Percentiles rank a stretch among this genome's conserved stretches.
Evolutionary conservation across 2,113 vertebrate genomes (phyloP).

Genomic region (Polypterus senegalus): DNA sequence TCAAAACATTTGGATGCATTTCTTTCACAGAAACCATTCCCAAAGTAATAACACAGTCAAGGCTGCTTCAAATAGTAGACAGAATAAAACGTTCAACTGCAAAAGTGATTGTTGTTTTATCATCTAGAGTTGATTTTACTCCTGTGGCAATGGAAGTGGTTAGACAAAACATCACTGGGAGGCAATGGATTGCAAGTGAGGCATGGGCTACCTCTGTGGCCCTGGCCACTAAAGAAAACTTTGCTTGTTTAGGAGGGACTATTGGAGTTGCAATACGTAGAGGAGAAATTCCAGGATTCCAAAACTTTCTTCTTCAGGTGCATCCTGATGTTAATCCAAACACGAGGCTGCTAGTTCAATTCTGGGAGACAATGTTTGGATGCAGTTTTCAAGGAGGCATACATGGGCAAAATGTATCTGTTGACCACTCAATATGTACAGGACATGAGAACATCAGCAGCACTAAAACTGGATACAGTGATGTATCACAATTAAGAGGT

Average conservation of each 20-base stretch:
- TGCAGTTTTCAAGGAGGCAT: not conserved
- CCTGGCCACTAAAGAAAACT: not conserved
- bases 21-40: constrained; percentile 4
- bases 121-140: constrained; percentile 1
- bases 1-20: constrained; percentile 5
- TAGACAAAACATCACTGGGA: constrained; percentile 8
- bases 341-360: not conserved
- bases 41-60: not conserved
- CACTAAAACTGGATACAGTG: constrained; percentile 1
- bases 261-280: constrained; percentile 9
- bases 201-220: constrained; percentile 7
- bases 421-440: not conserved
- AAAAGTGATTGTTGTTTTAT: constrained; percentile 8
- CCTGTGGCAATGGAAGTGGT: constrained; percentile 10
- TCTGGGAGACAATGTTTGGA: constrained; percentile 5
- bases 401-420: not conserved
- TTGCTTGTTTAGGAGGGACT: constrained; percentile 1
- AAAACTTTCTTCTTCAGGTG: not conserved
- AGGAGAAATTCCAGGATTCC: constrained; percentile 5
- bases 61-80: constrained; percentile 4
- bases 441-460: not conserved
- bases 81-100: constrained; percentile 1
- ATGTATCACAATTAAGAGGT: constrained; percentile 1
- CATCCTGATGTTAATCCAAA: not conserved
- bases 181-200: constrained; percentile 14